Evolutionary conservation across 2,113 vertebrate genomes (phyloP).

Genomic region (Melanocharis versteri): DNA sequence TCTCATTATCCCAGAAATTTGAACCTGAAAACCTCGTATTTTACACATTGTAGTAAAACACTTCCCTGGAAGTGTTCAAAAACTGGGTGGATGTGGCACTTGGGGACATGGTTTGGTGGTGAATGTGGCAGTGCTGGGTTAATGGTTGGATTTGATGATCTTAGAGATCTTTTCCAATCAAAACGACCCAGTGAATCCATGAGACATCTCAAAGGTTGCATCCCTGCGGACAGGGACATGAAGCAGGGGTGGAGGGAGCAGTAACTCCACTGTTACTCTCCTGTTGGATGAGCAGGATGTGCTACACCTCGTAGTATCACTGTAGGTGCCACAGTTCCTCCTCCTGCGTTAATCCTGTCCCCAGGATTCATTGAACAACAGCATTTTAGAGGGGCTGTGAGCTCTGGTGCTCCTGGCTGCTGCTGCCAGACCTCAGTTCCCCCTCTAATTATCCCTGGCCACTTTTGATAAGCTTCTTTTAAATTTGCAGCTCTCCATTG

Average conservation of each 20-base stretch:
- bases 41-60: not conserved
- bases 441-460: not conserved
- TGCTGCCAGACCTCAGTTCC: not conserved
- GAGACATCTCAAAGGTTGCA: too few relatives aligned
- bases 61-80: not conserved
- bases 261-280: not conserved
- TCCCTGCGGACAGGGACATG: not conserved
- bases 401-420: not conserved
- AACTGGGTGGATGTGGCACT: not conserved
- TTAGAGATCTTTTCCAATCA: not conserved
- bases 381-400: not conserved
- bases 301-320: accelerated
- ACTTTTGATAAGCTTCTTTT: not conserved
- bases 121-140: not conserved
- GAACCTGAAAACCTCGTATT: not conserved
- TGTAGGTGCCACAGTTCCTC: not conserved
- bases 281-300: not conserved
- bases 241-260: not conserved
- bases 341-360: not conserved
- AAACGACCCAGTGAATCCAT: not conserved
- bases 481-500: not conserved
- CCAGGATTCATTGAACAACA: not conserved
- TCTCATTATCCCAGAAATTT: not conserved
- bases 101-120: not conserved
- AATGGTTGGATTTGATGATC: not conserved